Evolutionary conservation across 2,113 vertebrate genomes (phyloP).

Genomic region (Turnix velox): DNA sequence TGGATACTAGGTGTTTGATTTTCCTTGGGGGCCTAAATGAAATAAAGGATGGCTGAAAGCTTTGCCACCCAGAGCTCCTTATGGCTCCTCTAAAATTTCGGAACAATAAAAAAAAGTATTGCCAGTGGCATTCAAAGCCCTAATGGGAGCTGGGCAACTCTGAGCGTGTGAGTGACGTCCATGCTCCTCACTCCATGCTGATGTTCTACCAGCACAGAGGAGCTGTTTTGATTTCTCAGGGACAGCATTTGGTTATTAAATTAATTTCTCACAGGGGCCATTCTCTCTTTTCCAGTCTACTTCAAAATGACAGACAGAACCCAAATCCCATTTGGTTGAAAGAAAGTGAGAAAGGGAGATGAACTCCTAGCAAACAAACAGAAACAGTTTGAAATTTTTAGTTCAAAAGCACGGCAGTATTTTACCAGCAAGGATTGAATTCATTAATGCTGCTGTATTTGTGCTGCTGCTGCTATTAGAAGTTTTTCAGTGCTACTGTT

Average conservation of each 20-base stretch:
- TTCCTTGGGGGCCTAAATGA: not conserved
- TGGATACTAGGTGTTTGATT: not conserved
- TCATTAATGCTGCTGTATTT: not conserved
- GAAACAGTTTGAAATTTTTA: conserved; percentile 28
- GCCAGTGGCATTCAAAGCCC: not conserved
- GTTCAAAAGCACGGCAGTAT: conserved; percentile 14
- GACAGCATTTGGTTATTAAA: conserved; percentile 10
- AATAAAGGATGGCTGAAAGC: not conserved
- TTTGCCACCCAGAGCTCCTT: not conserved
- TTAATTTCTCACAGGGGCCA: not conserved
- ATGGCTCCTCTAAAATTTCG: not conserved
- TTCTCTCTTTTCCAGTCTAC: not conserved
- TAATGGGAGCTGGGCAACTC: not conserved
- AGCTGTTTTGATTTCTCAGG: not conserved
- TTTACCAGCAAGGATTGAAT: conserved; percentile 24
- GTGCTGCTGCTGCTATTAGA: not conserved
- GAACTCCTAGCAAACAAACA: conserved; percentile 3
- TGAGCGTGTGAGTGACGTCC: not conserved
- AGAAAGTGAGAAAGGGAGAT: not conserved
- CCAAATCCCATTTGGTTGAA: not conserved
- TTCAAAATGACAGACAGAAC: not conserved
- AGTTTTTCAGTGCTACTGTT: not conserved
- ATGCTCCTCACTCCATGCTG: not conserved
- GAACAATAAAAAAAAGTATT: not conserved
- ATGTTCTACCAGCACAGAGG: not conserved